Evolutionary conservation across 2,797 vertebrate genomes (phyloP).

Genomic region (Alexandromys oeconomus): DNA sequence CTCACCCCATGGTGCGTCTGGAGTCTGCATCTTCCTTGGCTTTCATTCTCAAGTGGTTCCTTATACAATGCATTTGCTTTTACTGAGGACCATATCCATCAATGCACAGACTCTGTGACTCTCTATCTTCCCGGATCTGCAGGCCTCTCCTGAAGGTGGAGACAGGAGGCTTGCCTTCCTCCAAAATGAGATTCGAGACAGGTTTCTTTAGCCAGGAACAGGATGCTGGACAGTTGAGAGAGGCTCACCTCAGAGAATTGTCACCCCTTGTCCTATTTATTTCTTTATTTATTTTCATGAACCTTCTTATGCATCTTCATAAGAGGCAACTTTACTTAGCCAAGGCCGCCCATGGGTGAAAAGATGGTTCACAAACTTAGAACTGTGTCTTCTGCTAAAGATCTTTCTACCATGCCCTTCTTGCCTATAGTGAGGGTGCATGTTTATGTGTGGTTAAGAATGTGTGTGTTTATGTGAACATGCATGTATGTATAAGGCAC

Average conservation of each 20-base stretch:
- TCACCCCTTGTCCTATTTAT: not conserved
- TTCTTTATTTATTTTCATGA: not conserved
- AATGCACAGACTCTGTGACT: not conserved
- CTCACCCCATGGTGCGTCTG: not conserved
- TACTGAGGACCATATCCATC: not conserved
- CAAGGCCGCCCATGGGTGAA: not conserved
- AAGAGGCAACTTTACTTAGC: not conserved
- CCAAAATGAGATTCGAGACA: not conserved
- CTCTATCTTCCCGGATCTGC: not conserved
- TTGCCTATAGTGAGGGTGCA: not conserved
- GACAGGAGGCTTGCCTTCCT: not conserved
- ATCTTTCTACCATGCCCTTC: not conserved
- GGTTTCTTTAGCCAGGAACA: not conserved
- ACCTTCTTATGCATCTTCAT: not conserved
- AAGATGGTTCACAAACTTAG: not conserved
- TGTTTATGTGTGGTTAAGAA: not conserved
- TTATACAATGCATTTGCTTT: not conserved
- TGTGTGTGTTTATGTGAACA: not conserved
- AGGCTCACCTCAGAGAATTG: not conserved
- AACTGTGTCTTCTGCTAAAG: not conserved
- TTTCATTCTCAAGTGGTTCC: not conserved
- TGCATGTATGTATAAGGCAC: not conserved
- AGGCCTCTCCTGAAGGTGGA: not conserved
- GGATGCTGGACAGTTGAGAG: not conserved
- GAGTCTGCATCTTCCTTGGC: not conserved